These are phyloP conservation scores for Mamestra configurata DNA, from an alignment of 1,140 invertebrate species.

Conservation along the genomic window DNA sequence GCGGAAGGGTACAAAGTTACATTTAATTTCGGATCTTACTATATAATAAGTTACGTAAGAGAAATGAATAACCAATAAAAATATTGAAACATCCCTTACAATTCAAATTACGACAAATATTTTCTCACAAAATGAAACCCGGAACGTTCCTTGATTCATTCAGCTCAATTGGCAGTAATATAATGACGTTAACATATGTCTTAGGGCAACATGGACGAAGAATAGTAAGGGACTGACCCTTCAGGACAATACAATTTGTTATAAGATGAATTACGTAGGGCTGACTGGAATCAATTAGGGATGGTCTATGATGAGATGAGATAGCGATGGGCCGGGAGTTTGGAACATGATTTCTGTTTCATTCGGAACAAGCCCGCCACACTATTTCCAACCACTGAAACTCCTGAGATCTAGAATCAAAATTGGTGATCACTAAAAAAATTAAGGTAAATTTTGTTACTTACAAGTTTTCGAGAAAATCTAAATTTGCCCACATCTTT, in stretches of 20 bases:
- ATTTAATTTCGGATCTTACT: not conserved
- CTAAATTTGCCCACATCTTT: no score
- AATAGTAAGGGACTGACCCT: slow-evolving; percentile 4
- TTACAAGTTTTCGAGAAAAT: no score
- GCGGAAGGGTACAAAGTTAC: no score
- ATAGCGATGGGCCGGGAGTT: slow-evolving; percentile 14
- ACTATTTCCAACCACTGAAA: no score
- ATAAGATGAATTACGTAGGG: slow-evolving; percentile 33
- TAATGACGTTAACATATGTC: slow-evolving; percentile 16
- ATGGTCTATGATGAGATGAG: slow-evolving; percentile 29
- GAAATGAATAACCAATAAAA: not conserved
- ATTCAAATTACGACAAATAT: slow-evolving; percentile 33
- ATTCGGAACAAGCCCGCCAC: no score
- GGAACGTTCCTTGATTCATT: not conserved
- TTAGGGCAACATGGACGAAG: not conserved
- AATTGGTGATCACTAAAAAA: no score
- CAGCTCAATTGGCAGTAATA: slow-evolving; percentile 17
- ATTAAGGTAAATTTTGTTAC: no score
- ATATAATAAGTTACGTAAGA: not conserved
- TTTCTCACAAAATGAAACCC: slow-evolving; percentile 9
- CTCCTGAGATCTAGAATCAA: no score
- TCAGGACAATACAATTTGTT: slow-evolving; percentile 37
- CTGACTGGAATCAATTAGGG: slow-evolving; percentile 46
- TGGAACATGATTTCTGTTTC: no score
- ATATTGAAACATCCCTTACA: slow-evolving; percentile 2